Evolutionary conservation across 2,888 invertebrate genomes (phyloP), one percentile per base, ranked within the genome.

Genomic region (Lycocerus yunnanus): DNA sequence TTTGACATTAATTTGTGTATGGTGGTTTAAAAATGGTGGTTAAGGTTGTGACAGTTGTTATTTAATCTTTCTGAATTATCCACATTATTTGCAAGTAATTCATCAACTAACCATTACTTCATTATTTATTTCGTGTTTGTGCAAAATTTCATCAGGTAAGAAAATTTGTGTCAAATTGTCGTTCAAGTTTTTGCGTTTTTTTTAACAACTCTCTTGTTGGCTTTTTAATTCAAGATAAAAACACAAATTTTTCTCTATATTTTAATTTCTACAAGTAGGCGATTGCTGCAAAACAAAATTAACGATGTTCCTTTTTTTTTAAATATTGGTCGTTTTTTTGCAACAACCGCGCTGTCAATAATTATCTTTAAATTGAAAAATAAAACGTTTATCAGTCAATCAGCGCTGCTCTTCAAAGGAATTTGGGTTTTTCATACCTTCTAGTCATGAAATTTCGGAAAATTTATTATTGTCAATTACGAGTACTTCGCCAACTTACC

Each of bases 21-120:
- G 66, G 24, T 68, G 18, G 68, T 68, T 68, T 20, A 68, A 67
- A 63, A 63, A 63, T 63, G 61, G 61, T 20, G 61, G 20, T 18
- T 16, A 18, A 63, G 18, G 15, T 15, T 63, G 61, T 63, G 61
- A 63, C 61, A 63, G 16, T 63, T 27, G 27, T 27, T 43, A 43
- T 43, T 43, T 43, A 43, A 43, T 63, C 61, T 63, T 20, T 63
- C 20, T 63, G n/a, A 63, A 63, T 63, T 18, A 18, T 63, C 16
- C 8, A 11, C n/a, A n/a, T n/a, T 63, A 15, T 18, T 20, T 63
- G 20, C 60, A 18, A 18, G 6, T 63, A 18, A 63, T 63, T 63
- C 8, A 18, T 18, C 11, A 63, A 16, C 9, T 4, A 18, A 20
- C 20, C 13, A 63, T 63, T 18, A 2, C 1, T 18, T 63, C 18